Conservation (phyloP, 2,113 vertebrate genomes). For the Catagonus wagneri region DNA sequence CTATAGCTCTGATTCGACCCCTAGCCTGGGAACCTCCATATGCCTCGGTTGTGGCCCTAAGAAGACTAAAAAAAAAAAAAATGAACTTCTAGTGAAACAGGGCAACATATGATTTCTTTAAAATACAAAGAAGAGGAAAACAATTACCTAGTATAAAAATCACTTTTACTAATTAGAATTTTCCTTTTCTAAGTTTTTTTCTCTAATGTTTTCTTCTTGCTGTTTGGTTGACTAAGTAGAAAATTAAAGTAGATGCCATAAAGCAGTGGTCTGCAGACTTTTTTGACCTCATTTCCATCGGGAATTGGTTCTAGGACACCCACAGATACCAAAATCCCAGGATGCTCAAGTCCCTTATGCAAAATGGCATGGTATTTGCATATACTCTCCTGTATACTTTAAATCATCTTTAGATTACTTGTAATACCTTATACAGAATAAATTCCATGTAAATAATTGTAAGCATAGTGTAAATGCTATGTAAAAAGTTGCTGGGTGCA, state of each 20-base stretch:
- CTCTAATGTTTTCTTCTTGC: background rate
- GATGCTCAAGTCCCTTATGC: background rate
- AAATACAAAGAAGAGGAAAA: background rate
- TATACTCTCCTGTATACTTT: background rate
- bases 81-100: constrained; percentile 6
- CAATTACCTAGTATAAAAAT: background rate
- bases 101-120: background rate
- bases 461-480: background rate
- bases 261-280: background rate
- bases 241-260: constrained; percentile 31
- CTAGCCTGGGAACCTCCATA: too few relatives aligned
- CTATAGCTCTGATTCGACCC: too few relatives aligned
- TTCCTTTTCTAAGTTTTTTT: background rate
- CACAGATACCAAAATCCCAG: background rate
- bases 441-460: background rate
- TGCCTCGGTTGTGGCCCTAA: too few relatives aligned
- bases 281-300: background rate
- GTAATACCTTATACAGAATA: background rate
- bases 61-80: background rate
- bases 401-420: background rate
- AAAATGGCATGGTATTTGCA: background rate
- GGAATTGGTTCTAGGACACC: background rate
- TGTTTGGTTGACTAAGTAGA: constrained; percentile 31
- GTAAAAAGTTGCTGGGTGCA: background rate
- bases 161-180: constrained; percentile 34